Percentiles rank a stretch among this genome's conserved stretches.
These are phyloP conservation scores for Todiramphus chloris DNA, from an alignment of 2,113 vertebrate species.

Conservation along the genomic window DNA sequence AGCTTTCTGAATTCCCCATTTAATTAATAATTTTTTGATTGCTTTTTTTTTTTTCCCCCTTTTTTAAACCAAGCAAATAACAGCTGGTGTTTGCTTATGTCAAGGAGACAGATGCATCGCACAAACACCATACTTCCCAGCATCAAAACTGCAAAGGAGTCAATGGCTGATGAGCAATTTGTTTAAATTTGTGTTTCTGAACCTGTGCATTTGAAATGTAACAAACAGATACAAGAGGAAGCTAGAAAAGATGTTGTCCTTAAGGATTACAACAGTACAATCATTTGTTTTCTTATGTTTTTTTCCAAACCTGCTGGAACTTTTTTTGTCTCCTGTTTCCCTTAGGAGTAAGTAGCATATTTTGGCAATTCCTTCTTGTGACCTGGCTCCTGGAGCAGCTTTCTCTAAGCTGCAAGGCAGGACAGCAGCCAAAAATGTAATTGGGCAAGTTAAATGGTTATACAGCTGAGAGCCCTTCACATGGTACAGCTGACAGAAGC, in stretches of 20 bases:
- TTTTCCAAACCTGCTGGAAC: not conserved
- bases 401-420: not conserved
- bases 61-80: not conserved
- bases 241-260: not conserved
- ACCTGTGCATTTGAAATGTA: not conserved
- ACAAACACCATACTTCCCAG: conserved; percentile 2
- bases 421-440: conserved; percentile 4
- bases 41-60: not conserved
- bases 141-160: not conserved
- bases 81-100: conserved; percentile 30
- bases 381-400: not conserved
- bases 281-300: not conserved
- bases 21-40: conserved; percentile 21
- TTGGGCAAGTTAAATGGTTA: not conserved
- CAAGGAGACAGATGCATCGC: not conserved
- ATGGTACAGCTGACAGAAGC: not conserved
- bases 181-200: not conserved
- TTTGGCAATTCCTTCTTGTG: not conserved
- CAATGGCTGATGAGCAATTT: not conserved
- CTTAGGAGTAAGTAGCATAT: not conserved
- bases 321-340: not conserved
- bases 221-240: not conserved
- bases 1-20: not conserved
- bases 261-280: not conserved
- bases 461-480: conserved; percentile 26